A percentile compares a stretch with the other conserved stretches of the same genome.
Conservation (phyloP, 2,797 vertebrate genomes). For the Sebastes taczanowskii region DNA sequence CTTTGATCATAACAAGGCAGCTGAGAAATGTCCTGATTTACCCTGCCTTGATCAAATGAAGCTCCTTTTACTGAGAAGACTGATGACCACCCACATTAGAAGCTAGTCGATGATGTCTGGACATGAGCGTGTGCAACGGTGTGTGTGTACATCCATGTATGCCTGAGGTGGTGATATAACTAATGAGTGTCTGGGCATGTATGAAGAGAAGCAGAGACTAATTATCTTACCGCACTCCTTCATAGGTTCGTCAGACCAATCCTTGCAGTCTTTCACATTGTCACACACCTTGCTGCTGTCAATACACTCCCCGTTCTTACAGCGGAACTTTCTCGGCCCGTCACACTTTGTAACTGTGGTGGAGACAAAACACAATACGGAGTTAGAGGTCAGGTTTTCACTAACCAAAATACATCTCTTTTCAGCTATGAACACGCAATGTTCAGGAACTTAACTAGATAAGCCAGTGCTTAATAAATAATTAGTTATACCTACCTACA, state of each 20-base stretch:
- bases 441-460: background rate
- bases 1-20: conserved; percentile 75
- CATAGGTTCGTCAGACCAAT: conserved; percentile 96
- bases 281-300: conserved; percentile 95
- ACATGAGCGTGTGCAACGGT: background rate
- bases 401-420: background rate
- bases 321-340: conserved; percentile 91
- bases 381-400: background rate
- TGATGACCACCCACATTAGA: conserved; percentile 53
- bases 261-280: conserved; percentile 93
- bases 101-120: conserved; percentile 17
- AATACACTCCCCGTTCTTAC: conserved; percentile 96
- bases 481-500: background rate
- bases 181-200: conserved; percentile 13
- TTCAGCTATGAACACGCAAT: background rate
- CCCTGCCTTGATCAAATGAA: conserved; percentile 64
- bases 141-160: background rate
- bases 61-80: conserved; percentile 32
- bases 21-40: conserved; percentile 57
- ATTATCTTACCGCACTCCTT: conserved; percentile 92
- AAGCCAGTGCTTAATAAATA: background rate
- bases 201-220: background rate
- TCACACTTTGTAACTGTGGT: conserved; percentile 91
- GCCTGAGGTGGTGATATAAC: background rate
- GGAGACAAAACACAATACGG: conserved; percentile 27